Percentiles rank a stretch among this genome's conserved stretches.
Evolutionary conservation across 2,797 vertebrate genomes (phyloP).

Genomic region (Gallinago nigripennis): DNA sequence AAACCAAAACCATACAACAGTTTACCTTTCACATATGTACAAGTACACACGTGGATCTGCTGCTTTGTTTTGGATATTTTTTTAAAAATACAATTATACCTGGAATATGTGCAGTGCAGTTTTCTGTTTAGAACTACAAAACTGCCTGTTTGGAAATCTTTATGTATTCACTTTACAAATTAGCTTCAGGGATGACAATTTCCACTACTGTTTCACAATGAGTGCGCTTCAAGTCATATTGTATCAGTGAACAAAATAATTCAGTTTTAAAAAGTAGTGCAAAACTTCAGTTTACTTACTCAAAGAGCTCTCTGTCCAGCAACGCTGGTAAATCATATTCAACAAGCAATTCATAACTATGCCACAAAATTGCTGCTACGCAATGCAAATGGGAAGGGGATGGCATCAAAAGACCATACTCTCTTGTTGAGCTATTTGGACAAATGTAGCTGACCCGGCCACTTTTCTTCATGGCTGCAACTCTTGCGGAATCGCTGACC

Average conservation of each 20-base stretch:
- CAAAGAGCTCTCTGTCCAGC: constrained; percentile 93
- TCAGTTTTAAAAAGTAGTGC: fast-evolving
- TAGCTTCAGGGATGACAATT: background rate
- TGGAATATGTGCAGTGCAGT: background rate
- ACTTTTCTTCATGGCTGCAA: constrained; percentile 90
- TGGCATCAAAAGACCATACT: constrained; percentile 97
- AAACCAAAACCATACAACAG: background rate
- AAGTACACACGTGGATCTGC: background rate
- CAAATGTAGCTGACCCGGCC: constrained; percentile 81
- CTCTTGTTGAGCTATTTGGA: constrained; percentile 81
- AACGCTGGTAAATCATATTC: constrained; percentile 94
- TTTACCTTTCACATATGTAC: background rate
- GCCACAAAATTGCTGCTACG: constrained; percentile 96
- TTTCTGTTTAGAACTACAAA: background rate
- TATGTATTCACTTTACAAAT: background rate
- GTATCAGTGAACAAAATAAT: background rate
- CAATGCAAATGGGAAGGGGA: constrained; percentile 98
- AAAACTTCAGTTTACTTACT: constrained; percentile 83
- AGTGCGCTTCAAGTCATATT: background rate
- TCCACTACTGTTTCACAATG: background rate
- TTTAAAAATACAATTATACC: background rate
- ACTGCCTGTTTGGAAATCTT: background rate
- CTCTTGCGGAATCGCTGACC: constrained; percentile 94
- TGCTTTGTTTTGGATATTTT: background rate
- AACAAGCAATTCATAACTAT: constrained; percentile 95